phyloP scores from a whole-genome alignment of 2,888 invertebrate genomes.

The Rhodophaea formosa region DNA sequence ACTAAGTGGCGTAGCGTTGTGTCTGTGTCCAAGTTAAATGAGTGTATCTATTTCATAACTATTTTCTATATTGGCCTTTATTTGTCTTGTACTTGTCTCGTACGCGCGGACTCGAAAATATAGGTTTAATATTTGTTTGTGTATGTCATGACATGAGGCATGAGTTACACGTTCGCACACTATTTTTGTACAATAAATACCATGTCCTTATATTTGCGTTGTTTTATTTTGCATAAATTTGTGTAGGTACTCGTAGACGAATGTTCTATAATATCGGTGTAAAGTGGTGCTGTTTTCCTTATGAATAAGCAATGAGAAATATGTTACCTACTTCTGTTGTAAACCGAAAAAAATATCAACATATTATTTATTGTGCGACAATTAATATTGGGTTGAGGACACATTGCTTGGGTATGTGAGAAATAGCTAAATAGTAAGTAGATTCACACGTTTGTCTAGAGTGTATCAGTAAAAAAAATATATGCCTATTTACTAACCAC shows the following conservation, averaged over 20 bases:
- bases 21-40: neutral
- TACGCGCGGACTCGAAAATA: slow-evolving; percentile 39
- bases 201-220: slow-evolving; percentile 71
- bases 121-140: slow-evolving; percentile 76
- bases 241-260: slow-evolving; percentile 17
- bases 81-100: neutral
- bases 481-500: no score
- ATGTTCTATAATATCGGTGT: neutral
- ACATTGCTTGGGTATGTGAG: no score
- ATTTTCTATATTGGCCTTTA: slow-evolving; percentile 1
- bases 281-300: neutral
- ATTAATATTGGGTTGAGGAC: no score
- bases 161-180: slow-evolving; percentile 79
- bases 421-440: no score
- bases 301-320: neutral
- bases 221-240: slow-evolving; percentile 63
- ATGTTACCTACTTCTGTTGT: no score
- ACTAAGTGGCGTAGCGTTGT: neutral
- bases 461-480: no score
- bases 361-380: no score
- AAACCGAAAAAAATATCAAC: no score
- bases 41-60: neutral
- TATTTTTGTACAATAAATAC: slow-evolving; percentile 82
- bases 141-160: slow-evolving; percentile 75
- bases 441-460: no score